Conservation (phyloP, 92 coral and sea anemone genomes). For the Phenganax marumi region DNA sequence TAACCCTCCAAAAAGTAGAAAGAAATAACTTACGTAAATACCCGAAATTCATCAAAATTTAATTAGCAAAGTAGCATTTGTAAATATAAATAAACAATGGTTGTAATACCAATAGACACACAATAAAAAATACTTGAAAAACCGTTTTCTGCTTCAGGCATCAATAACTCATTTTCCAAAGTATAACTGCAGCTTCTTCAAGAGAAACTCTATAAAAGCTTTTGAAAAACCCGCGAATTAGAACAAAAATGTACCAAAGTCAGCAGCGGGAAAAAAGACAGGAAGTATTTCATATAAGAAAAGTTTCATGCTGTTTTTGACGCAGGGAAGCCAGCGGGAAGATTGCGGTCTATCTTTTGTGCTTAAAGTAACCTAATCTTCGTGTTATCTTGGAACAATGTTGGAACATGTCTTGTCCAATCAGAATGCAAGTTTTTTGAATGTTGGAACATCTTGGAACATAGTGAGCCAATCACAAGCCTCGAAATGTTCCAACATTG, state of each 20-base stretch:
- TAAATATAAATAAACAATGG: too few relatives aligned
- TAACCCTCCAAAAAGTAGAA: slow-evolving; percentile 22
- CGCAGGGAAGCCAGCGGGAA: slow-evolving; percentile 3
- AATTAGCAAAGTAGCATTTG: too few relatives aligned
- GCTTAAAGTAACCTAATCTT: too few relatives aligned
- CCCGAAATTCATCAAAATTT: too few relatives aligned
- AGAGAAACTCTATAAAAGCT: too few relatives aligned
- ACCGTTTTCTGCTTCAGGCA: too few relatives aligned
- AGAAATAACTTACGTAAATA: too few relatives aligned
- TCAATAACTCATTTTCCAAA: too few relatives aligned
- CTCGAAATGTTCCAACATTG: slow-evolving; percentile 17
- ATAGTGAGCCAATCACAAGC: slow-evolving; percentile 7
- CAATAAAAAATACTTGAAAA: too few relatives aligned
- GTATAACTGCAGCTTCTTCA: too few relatives aligned
- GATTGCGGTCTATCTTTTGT: slow-evolving; percentile 5
- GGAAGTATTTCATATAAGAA: background rate
- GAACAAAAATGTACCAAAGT: background rate
- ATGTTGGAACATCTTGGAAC: slow-evolving; percentile 26
- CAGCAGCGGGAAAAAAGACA: background rate
- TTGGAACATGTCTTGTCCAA: slow-evolving; percentile 26
- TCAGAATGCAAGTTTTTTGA: background rate
- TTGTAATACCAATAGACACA: too few relatives aligned
- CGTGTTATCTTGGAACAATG: slow-evolving; percentile 26
- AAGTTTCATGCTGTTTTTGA: background rate
- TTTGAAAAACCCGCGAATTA: too few relatives aligned